Evolutionary conservation across 2,797 vertebrate species (phyloP), one percentile per base, ranked within the genome.

Genomic region (Parauchenoglanis punctatus): DNA sequence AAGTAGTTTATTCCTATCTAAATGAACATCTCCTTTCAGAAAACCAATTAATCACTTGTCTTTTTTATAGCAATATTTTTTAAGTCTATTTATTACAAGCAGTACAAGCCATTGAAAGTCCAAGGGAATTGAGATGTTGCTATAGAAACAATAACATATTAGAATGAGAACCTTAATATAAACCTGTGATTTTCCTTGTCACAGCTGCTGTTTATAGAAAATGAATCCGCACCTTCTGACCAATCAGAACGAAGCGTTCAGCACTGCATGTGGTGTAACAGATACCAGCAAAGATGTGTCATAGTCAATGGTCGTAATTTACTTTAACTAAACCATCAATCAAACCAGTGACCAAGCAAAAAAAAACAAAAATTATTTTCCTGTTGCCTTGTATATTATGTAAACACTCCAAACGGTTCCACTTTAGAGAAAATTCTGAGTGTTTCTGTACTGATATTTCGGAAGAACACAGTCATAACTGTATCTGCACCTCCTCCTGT

Each of bases 401-500:
- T 4, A 61, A 61, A 46, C n/a, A 68, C 17, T 28, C 46, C 25
- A 72, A 35, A 17, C 25, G 23, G 44, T 35, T 40, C 35, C 72
- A 77, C 46, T 15, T 46, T 4, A 72, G 23, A n/a, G 28, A 73
- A 44, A 44, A n/a, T 75, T 84, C 31, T n/a, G 52, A 58, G 52
- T 73, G 4, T 84, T 84, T 76, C 17, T 85, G 15, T 25, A 49
- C 7, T 35, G 49, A 61, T 63, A 15, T 31, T 17, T 49, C 4
- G 3, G 35, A 56, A 59, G 40, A 78, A 68, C 35, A 61, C 61
- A 80, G 35, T 70, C 75, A 68, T 61, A 78, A 77, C 52, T 52
- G 44, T 75, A 23, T 31, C 46, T 28, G 58, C 35, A 65, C 81
- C 81, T 67, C 80, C 58, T 81, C 61, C 61, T 67, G 15, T 83